phyloP scores from a whole-genome alignment of 2,797 vertebrate species.

The Anniella stebbinsi region DNA sequence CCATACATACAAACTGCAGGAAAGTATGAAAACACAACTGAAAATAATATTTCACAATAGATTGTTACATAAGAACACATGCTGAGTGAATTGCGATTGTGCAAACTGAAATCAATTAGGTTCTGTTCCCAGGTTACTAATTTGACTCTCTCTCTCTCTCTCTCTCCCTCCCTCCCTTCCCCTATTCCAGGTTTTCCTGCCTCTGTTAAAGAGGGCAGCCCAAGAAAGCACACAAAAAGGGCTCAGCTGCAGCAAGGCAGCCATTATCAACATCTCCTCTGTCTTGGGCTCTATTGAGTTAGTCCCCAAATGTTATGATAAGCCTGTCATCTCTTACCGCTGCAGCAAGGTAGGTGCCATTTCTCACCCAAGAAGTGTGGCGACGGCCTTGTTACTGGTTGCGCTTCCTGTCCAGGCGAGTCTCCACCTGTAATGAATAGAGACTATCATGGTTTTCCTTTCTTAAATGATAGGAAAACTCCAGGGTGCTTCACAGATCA shows the following conservation, averaged over 20 bases:
- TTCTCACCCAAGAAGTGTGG: background rate
- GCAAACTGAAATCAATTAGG: background rate
- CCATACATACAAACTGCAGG: background rate
- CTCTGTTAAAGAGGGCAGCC: slow-evolving; percentile 75
- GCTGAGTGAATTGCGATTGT: too few relatives aligned
- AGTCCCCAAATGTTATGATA: slow-evolving; percentile 22
- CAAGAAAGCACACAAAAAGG: slow-evolving; percentile 63
- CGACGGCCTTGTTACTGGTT: too few relatives aligned
- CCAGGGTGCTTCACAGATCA: background rate
- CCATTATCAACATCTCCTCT: slow-evolving; percentile 79
- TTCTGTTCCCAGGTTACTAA: background rate
- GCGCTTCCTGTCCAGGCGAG: accelerated
- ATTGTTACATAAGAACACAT: too few relatives aligned
- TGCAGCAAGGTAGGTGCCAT: slow-evolving; percentile 76
- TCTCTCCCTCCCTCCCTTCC: background rate
- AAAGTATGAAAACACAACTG: background rate
- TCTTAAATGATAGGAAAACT: background rate
- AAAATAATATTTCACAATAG: background rate
- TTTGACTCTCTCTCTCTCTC: background rate
- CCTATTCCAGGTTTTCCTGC: slow-evolving; percentile 77
- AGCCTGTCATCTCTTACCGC: slow-evolving; percentile 68
- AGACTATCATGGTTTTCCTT: background rate
- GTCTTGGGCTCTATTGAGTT: slow-evolving; percentile 60
- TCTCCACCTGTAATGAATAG: accelerated
- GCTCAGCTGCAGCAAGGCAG: slow-evolving; percentile 79